phyloP scores from a whole-genome alignment of 64 coral and sea anemone species.

The Catalaphyllia jardinei region DNA sequence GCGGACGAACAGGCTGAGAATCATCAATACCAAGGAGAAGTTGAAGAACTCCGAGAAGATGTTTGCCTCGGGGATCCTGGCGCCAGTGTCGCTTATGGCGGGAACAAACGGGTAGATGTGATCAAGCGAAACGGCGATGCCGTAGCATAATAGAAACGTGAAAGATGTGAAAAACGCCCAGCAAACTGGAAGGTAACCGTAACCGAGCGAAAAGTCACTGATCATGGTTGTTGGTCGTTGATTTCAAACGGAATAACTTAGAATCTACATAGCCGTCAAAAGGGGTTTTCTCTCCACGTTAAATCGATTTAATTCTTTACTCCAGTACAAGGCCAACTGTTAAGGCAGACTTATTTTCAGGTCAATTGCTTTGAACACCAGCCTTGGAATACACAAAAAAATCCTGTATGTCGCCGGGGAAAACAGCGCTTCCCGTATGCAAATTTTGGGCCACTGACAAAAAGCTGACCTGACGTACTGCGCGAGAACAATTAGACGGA shows the following conservation, averaged over 20 bases:
- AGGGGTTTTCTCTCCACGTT: neutral
- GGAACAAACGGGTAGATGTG: constrained; percentile 90
- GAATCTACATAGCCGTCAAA: neutral
- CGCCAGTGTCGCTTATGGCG: constrained; percentile 91
- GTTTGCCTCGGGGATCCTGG: constrained; percentile 84
- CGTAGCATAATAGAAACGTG: constrained; percentile 77
- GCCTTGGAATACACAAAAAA: neutral
- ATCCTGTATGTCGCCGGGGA: neutral
- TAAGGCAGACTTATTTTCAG: neutral
- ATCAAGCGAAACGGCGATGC: constrained; percentile 69
- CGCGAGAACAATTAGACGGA: neutral
- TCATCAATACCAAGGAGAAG: constrained; percentile 75
- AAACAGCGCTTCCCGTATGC: constrained; percentile 4
- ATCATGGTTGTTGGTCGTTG: neutral
- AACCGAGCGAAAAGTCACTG: constrained; percentile 72
- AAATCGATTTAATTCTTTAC: neutral
- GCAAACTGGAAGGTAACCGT: constrained; percentile 77
- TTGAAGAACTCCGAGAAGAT: constrained; percentile 93
- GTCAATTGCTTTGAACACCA: neutral
- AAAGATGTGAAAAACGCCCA: constrained; percentile 89
- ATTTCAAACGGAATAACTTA: neutral
- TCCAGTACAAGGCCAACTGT: neutral
- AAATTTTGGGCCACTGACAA: constrained; percentile 25
- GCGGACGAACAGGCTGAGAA: constrained; percentile 67
- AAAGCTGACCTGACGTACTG: neutral